Evolutionary conservation across 2,888 invertebrate genomes (phyloP).

Genomic region (Hydrotaea diabolus): DNA sequence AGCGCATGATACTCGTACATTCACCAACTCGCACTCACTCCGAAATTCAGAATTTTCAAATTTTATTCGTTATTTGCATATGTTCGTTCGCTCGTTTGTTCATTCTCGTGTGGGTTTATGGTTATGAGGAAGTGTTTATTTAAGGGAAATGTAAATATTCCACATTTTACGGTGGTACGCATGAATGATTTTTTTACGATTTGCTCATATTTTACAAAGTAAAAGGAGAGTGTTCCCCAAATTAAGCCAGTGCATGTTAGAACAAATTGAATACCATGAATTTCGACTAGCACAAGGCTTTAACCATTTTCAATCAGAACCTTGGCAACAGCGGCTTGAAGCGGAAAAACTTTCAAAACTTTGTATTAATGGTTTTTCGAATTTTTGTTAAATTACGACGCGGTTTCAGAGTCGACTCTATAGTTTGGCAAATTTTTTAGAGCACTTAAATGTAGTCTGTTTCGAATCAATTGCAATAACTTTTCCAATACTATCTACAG

Average conservation of each 20-base stretch:
- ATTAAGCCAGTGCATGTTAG: not conserved
- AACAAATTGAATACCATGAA: not conserved
- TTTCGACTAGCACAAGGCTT: not conserved
- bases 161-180: conserved; percentile 55
- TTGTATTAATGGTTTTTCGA: too few species aligned
- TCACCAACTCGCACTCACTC: not conserved
- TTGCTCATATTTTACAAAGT: not conserved
- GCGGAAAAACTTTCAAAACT: too few species aligned
- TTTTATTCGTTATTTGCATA: conserved; percentile 32
- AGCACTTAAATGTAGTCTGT: too few species aligned
- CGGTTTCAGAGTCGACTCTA: too few species aligned
- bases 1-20: conserved; percentile 14
- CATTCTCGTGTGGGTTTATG: conserved; percentile 25
- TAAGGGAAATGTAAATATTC: conserved; percentile 56
- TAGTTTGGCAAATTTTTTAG: too few species aligned
- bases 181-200: conserved; percentile 50
- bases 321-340: too few species aligned
- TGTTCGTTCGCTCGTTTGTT: not conserved
- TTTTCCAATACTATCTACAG: too few species aligned
- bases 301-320: too few species aligned
- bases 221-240: not conserved
- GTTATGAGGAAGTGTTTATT: conserved; percentile 35
- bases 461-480: too few species aligned
- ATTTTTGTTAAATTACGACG: too few species aligned
- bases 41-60: not conserved